These are phyloP conservation scores for Pteropus rufus DNA, from an alignment of 2,797 vertebrate species.

Conservation along the genomic window DNA sequence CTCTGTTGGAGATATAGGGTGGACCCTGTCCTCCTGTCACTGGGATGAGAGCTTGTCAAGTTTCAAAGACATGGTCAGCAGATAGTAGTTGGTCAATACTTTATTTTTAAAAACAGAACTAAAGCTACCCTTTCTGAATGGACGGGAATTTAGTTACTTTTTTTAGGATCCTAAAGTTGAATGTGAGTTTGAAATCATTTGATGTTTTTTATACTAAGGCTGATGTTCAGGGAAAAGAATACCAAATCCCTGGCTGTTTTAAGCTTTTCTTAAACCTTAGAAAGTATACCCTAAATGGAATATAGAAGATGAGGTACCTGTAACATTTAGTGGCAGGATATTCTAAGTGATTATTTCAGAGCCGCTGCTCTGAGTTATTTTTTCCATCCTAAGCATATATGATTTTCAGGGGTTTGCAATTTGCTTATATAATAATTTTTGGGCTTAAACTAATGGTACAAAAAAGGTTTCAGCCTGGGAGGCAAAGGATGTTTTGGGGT, in stretches of 20 bases:
- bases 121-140: neutral
- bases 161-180: neutral
- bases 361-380: conserved; percentile 24
- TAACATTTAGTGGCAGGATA: neutral
- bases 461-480: conserved; percentile 16
- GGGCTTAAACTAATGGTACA: conserved; percentile 48
- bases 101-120: neutral
- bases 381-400: conserved; percentile 35
- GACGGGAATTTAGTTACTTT: neutral
- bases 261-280: conserved; percentile 23
- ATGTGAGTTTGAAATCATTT: conserved; percentile 1
- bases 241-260: neutral
- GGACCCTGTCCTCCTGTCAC: neutral
- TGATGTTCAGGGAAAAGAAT: neutral
- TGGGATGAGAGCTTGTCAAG: neutral
- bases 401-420: conserved; percentile 39
- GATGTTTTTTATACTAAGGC: neutral
- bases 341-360: conserved; percentile 26
- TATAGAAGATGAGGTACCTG: neutral
- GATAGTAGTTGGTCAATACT: neutral
- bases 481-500: neutral
- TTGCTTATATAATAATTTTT: conserved; percentile 1
- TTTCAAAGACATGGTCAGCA: neutral
- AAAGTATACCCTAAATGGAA: neutral
- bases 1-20: neutral